Conservation (phyloP, 2,888 invertebrate species). For the Ethmia dodecea region DNA sequence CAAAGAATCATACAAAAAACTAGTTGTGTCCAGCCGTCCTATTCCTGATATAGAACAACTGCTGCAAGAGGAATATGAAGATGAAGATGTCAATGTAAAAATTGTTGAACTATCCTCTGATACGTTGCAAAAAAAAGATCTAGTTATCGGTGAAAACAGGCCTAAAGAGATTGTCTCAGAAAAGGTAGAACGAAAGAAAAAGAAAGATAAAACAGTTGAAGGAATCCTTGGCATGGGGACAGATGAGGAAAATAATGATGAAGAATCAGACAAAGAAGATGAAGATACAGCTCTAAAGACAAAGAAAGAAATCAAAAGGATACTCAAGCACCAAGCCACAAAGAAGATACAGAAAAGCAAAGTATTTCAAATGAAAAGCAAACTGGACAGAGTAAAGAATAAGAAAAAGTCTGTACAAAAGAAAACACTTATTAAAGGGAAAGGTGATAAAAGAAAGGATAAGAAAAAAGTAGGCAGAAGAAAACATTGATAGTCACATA, state of each 20-base stretch:
- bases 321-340: conserved; percentile 83
- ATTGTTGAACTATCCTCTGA: conserved; percentile 85
- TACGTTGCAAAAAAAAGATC: conserved; percentile 82
- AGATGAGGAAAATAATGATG: conserved; percentile 44
- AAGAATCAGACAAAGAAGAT: conserved; percentile 35
- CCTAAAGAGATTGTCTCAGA: conserved; percentile 42
- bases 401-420: conserved; percentile 79
- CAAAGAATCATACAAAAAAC: conserved; percentile 85
- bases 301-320: conserved; percentile 83
- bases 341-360: conserved; percentile 87
- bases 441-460: conserved; percentile 46
- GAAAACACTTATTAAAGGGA: conserved; percentile 45
- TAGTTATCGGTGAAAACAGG: conserved; percentile 85
- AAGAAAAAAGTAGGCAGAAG: conserved; percentile 55
- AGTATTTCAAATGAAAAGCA: conserved; percentile 85
- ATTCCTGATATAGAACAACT: conserved; percentile 83
- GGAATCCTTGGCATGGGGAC: conserved; percentile 57
- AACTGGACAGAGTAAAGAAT: conserved; percentile 82
- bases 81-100: conserved; percentile 87
- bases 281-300: conserved; percentile 51
- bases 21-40: conserved; percentile 83
- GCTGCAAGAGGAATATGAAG: conserved; percentile 84
- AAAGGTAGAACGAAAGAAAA: conserved; percentile 26
- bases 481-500: conserved; percentile 59
- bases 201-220: conserved; percentile 26